Base-by-base conservation (phyloP, 2,888 invertebrate genomes). In the Hyposoter dolosus region DNA sequence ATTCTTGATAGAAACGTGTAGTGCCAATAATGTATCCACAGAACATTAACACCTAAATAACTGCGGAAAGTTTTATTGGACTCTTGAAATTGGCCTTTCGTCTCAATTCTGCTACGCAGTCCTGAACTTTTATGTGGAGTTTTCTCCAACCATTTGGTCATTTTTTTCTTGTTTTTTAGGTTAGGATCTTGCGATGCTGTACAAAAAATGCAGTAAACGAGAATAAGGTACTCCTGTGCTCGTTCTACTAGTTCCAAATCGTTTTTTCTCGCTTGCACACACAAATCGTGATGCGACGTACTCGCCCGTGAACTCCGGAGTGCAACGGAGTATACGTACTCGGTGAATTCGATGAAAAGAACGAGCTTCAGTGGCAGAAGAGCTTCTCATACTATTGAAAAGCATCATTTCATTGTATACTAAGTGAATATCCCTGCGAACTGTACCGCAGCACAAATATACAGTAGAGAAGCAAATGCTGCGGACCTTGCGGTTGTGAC, bases 261-360 rank as follows among this genome's bases (percentile, higher is more conserved):
- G 45, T 65, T 77, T 71, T 76, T 77, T 81, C 71, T 63, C 45
- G 32, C 19, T 63, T 45, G 60, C 35, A 45, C 32, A 76, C 81
- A 78, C 66, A 45, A 63, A 45, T 32, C 50, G n/a, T 74, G 40
- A 65, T 75, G 65, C 40, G 56, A 65, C 32, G 69, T 47, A 56
- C 53, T 56, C 28, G 69, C 28, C 50, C 43, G 63, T 81, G 66
- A 68, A 79, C 75, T 50, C 3, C 23, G 35, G 1, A 60, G 35
- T 66, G 12, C 68, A 65, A 74, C n/a, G 43, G 10, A 43, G 40
- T 65, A 28, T 19, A 23, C 35, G 32, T 68, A 60, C 56, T 60
- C 72, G n/a, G 66, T 68, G 66, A 68, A 85, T 80, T 68, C 45
- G 71, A 86, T 86, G 82, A 65, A 86, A 71, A 71, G 47, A 78